phyloP scores from a whole-genome alignment of 2,888 invertebrate genomes.

The Lordiphosa fenestrarum region DNA sequence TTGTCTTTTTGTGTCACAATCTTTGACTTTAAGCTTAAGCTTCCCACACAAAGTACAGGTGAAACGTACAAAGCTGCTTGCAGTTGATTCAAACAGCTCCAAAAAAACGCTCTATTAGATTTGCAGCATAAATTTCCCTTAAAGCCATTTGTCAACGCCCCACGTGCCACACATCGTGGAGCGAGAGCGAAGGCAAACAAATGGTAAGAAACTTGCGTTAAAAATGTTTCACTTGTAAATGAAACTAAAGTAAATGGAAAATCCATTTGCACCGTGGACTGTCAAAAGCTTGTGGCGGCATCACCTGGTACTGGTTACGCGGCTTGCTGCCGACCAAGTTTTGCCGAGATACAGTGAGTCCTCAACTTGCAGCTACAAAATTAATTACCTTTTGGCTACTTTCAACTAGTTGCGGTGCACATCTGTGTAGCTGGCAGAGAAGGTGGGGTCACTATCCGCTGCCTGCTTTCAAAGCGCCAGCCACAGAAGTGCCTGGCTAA shows the following conservation, averaged over 20 bases:
- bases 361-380: conserved; percentile 69
- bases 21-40: conserved; percentile 59
- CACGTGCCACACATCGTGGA: conserved; percentile 26
- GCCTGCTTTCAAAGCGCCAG: conserved; percentile 56
- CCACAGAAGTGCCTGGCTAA: conserved; percentile 28
- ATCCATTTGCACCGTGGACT: conserved; percentile 66
- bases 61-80: conserved; percentile 15
- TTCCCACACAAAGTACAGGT: not conserved
- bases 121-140: conserved; percentile 24
- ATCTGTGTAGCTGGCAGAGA: conserved; percentile 25
- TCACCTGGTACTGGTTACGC: conserved; percentile 34
- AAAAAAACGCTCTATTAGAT: conserved; percentile 52
- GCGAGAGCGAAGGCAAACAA: conserved; percentile 18
- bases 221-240: conserved; percentile 50
- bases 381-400: conserved; percentile 78
- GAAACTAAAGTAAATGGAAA: conserved; percentile 63
- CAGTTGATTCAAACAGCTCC: not conserved
- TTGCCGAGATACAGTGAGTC: conserved; percentile 10
- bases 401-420: conserved; percentile 59
- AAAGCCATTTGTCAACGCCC: conserved; percentile 58
- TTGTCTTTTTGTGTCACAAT: conserved; percentile 40
- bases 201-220: conserved; percentile 34
- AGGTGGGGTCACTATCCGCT: conserved; percentile 58
- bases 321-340: conserved; percentile 42
- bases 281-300: conserved; percentile 50